These are phyloP conservation scores for Agelastica alni DNA, from an alignment of 2,888 invertebrate genomes.

Conservation along the genomic window DNA sequence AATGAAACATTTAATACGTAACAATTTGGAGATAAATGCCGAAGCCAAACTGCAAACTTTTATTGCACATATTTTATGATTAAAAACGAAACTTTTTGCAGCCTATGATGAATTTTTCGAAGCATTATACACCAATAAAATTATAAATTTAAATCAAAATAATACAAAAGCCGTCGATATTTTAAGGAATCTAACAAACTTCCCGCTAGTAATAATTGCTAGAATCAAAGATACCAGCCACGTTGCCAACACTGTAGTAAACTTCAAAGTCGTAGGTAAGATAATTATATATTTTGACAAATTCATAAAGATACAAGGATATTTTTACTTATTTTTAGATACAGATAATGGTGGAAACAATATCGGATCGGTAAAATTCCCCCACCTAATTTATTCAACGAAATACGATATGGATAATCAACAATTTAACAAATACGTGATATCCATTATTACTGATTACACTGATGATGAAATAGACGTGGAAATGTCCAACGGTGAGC, in stretches of 20 bases:
- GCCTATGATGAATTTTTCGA: constrained; percentile 24
- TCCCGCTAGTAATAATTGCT: constrained; percentile 8
- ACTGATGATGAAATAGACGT: constrained; percentile 11
- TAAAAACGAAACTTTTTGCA: too few relatives aligned
- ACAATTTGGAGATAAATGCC: too few relatives aligned
- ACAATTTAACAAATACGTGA: constrained; percentile 1
- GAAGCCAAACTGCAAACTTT: too few relatives aligned
- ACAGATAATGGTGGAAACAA: constrained; percentile 5
- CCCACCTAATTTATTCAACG: constrained; percentile 16
- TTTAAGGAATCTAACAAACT: background rate
- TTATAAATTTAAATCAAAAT: constrained; percentile 1
- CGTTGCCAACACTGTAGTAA: constrained; percentile 15
- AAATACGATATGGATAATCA: constrained; percentile 3
- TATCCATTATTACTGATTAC: constrained; percentile 10
- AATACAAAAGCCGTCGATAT: background rate
- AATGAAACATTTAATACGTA: too few relatives aligned
- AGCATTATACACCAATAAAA: constrained; percentile 19
- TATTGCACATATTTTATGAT: too few relatives aligned
- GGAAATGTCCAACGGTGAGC: constrained; percentile 11
- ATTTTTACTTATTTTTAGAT: constrained; percentile 8
- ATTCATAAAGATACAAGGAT: too few relatives aligned
- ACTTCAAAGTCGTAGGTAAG: constrained; percentile 21
- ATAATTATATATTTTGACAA: too few relatives aligned
- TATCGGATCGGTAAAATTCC: constrained; percentile 6
- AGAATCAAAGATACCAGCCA: constrained; percentile 10